phyloP scores from a whole-genome alignment of 2,797 vertebrate genomes.

The Prunella strophiata region DNA sequence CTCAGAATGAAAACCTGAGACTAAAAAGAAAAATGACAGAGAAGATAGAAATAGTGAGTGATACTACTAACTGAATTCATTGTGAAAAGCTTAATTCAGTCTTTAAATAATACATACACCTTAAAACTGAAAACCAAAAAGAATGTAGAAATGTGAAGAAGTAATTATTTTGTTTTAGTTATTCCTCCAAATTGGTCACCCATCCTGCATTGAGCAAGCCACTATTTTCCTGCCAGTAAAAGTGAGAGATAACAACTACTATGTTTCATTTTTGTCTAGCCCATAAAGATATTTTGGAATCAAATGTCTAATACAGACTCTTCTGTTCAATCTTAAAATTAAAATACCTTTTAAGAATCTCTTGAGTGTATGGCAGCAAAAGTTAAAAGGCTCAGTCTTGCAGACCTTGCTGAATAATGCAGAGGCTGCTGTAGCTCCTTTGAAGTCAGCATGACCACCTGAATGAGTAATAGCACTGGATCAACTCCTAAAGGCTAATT shows the following conservation, averaged over 20 bases:
- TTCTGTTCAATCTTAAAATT: background rate
- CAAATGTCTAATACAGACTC: background rate
- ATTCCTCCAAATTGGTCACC: background rate
- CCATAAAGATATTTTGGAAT: background rate
- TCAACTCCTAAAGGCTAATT: background rate
- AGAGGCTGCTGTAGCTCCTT: background rate
- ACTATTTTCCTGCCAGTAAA: background rate
- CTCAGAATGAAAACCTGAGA: background rate
- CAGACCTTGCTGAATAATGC: constrained; percentile 7
- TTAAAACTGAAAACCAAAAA: background rate
- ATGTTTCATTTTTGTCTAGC: background rate
- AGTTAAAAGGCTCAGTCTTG: constrained; percentile 14
- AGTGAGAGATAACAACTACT: background rate
- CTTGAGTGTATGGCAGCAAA: background rate
- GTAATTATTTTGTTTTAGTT: background rate
- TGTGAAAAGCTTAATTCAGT: background rate
- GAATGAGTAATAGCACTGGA: constrained; percentile 12
- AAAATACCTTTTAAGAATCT: background rate
- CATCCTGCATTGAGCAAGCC: background rate
- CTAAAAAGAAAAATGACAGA: background rate
- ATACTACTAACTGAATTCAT: background rate
- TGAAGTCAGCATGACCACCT: constrained; percentile 5
- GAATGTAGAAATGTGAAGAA: background rate
- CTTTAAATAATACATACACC: fast-evolving
- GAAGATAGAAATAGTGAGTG: background rate